Evolutionary conservation across 2,113 vertebrate species (phyloP).

Genomic region (Ivindomyrus marchei): DNA sequence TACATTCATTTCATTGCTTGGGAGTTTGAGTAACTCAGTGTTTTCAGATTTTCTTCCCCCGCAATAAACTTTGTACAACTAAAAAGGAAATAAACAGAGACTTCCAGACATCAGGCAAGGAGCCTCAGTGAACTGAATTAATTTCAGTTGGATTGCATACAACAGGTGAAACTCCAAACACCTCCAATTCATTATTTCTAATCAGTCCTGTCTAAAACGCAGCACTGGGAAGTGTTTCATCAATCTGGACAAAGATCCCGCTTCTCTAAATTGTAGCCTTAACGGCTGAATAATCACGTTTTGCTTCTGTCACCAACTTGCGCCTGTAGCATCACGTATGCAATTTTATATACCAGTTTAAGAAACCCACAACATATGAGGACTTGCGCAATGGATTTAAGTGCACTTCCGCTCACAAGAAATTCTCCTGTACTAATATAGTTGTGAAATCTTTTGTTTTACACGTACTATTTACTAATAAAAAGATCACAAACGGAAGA

Average conservation of each 20-base stretch:
- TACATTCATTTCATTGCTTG: conserved; percentile 6
- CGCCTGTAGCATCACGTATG: background rate
- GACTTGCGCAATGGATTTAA: background rate
- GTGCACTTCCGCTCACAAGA: background rate
- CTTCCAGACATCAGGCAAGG: background rate
- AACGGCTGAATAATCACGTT: background rate
- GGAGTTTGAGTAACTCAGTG: background rate
- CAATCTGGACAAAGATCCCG: background rate
- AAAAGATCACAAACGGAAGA: background rate
- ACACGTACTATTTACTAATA: background rate
- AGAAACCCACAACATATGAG: background rate
- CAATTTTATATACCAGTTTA: background rate
- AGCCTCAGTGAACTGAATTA: background rate
- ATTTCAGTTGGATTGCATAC: background rate
- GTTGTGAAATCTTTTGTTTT: background rate
- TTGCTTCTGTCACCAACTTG: background rate
- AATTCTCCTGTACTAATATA: background rate
- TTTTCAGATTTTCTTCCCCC: background rate
- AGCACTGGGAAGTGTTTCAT: background rate
- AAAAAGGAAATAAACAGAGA: background rate
- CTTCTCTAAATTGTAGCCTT: background rate
- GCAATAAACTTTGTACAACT: background rate
- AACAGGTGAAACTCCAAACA: background rate
- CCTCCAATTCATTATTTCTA: background rate
- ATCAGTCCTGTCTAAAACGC: background rate